phyloP scores from a whole-genome alignment of 2,888 invertebrate genomes.

The Syrphus vitripennis region DNA sequence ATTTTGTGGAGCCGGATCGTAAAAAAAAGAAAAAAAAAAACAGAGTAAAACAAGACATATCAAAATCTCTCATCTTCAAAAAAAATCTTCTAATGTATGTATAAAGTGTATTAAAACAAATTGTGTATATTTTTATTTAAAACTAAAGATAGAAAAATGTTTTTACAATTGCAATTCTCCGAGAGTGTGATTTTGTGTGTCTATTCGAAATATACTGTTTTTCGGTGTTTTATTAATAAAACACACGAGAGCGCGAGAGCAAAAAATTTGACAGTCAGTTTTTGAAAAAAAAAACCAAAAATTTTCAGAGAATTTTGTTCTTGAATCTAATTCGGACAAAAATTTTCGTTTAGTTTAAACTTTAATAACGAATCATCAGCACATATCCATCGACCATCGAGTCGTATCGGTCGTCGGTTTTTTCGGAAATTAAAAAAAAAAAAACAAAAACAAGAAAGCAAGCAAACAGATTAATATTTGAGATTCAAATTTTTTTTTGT shows the following conservation, averaged over 20 bases:
- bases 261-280: not conserved
- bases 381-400: conserved; percentile 71
- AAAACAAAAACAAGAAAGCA: conserved; percentile 24
- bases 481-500: conserved; percentile 34
- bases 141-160: conserved; percentile 64
- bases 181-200: not conserved
- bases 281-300: not conserved
- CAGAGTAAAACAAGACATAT: not conserved
- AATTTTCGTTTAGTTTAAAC: conserved; percentile 63
- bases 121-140: conserved; percentile 19
- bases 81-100: not conserved
- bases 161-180: conserved; percentile 48
- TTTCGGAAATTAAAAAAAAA: conserved; percentile 50
- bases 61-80: not conserved
- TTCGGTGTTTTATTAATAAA: conserved; percentile 30
- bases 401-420: conserved; percentile 71
- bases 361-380: conserved; percentile 68
- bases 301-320: conserved; percentile 22
- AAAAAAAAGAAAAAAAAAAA: not conserved
- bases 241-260: not conserved
- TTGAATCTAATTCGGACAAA: conserved; percentile 43
- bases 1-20: not conserved
- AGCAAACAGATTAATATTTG: conserved; percentile 49
- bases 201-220: not conserved
- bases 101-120: not conserved